phyloP scores from a whole-genome alignment of 2,113 vertebrate genomes.

The Scalopus aquaticus region DNA sequence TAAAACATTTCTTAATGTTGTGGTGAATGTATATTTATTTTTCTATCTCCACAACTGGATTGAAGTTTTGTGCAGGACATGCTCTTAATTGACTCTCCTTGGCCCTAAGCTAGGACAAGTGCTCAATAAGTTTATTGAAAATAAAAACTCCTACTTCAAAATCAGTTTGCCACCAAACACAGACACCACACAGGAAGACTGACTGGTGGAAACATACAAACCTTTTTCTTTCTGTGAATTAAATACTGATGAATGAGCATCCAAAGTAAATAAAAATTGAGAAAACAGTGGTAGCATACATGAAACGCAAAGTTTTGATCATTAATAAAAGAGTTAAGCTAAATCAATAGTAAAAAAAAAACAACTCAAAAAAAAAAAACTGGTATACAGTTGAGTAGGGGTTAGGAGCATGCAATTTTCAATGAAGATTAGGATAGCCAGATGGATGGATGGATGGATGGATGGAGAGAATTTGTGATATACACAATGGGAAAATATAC shows the following conservation, averaged over 20 bases:
- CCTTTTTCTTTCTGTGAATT: not conserved
- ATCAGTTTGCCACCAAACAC: not conserved
- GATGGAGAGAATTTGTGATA: not conserved
- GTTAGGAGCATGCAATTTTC: not conserved
- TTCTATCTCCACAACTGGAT: slow-evolving; percentile 26
- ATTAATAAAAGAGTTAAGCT: not conserved
- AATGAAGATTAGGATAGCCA: not conserved
- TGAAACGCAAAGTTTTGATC: not conserved
- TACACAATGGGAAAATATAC: not conserved
- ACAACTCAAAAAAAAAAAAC: not conserved
- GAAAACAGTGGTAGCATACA: not conserved
- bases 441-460: not conserved
- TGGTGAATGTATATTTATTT: slow-evolving; percentile 54
- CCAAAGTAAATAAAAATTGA: not conserved
- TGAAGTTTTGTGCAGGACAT: slow-evolving; percentile 37
- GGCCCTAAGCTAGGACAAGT: slow-evolving; percentile 1
- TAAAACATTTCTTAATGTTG: slow-evolving; percentile 66
- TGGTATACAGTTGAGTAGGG: not conserved
- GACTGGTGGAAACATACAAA: not conserved
- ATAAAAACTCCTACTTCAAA: slow-evolving; percentile 43
- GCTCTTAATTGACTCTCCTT: slow-evolving; percentile 28
- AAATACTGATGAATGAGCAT: not conserved
- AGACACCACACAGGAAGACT: not conserved
- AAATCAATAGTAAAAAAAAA: not conserved
- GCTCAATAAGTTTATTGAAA: slow-evolving; percentile 38